Conservation (phyloP, 2,888 invertebrate genomes). For the Lochmaea capreae region DNA sequence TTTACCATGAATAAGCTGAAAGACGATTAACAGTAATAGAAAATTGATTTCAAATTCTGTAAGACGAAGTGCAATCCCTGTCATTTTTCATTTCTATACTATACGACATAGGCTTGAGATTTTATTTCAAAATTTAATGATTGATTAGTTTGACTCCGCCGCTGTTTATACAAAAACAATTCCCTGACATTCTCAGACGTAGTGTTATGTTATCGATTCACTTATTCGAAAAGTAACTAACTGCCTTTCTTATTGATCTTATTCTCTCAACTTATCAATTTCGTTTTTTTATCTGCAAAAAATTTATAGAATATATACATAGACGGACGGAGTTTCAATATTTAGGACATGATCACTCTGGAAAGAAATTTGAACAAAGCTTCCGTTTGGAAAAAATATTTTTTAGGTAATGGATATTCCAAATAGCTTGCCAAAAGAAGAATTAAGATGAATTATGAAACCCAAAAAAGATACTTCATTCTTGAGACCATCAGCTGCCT, state of each 20-base stretch:
- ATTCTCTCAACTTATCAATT: conserved; percentile 45
- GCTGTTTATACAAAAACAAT: conserved; percentile 39
- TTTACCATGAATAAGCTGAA: too few relatives aligned
- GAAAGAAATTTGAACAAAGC: too few relatives aligned
- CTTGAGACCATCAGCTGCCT: too few relatives aligned
- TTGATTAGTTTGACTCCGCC: conserved; percentile 5
- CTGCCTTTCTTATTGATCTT: conserved; percentile 40
- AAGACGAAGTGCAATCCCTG: not conserved
- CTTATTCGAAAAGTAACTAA: conserved; percentile 47
- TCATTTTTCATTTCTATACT: not conserved
- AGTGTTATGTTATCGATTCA: conserved; percentile 51
- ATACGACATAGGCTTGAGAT: too few relatives aligned
- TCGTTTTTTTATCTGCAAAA: conserved; percentile 6
- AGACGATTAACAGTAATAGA: too few relatives aligned
- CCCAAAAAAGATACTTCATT: too few relatives aligned
- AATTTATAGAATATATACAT: not conserved
- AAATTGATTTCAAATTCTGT: not conserved
- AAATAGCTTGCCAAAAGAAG: too few relatives aligned
- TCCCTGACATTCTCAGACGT: conserved; percentile 48
- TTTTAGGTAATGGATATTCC: too few relatives aligned
- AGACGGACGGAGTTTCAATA: too few relatives aligned
- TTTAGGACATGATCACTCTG: too few relatives aligned
- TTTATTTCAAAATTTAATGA: not conserved
- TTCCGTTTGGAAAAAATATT: too few relatives aligned
- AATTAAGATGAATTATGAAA: too few relatives aligned